Evolutionary conservation across 2,113 vertebrate species (phyloP), one percentile per base, ranked within the genome.

Genomic region (Oreotrochilus melanogaster): DNA sequence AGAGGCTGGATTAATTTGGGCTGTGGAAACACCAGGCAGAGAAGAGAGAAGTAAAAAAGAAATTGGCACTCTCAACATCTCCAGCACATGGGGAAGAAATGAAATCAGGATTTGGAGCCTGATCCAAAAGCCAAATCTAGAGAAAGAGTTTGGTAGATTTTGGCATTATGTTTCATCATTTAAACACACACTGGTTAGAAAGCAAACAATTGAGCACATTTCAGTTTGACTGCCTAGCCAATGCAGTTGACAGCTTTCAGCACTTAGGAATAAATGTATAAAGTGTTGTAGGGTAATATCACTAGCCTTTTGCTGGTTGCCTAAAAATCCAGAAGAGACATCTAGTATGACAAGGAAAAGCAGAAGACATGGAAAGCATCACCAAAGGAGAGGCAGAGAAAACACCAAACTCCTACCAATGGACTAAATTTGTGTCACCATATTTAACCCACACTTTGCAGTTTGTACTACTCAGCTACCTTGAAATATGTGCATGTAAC

Each of bases 401-500:
- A 56, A 75, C 18, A 65, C 37, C 10, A 2, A 83, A 74, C 78
- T 71, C n/a, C 53, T 18, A 84, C 70, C 75, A 75, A 75, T 23
- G 54, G 74, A 89, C 74, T 92, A 74, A 92, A 96, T 54, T 70
- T 10, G 5, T 61, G 85, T n/a, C 84, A 30, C 6, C 0, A 10
- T 57, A 19, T 93, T 95, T 79, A 24, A 93, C 80, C 70, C 37
- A 37, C 94, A 43, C 91, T 87, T 53, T 50, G 86, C 47, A 78
- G 69, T 89, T 91, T 83, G 94, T 85, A 93, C 93, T 61, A 86
- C 75, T 83, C 64, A 8, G 75, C 65, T 67, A 87, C 88, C 91
- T 83, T 93, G 78, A 97, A 97, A 97, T 96, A 96, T 76, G 58
- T 95, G 96, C 96, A 97, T 45, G 66, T 98, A 98, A 96, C 97